Percentiles rank a stretch among this genome's conserved stretches.
Conservation (phyloP, 2,113 vertebrate species). For the Phalacrocorax pelagicus region DNA sequence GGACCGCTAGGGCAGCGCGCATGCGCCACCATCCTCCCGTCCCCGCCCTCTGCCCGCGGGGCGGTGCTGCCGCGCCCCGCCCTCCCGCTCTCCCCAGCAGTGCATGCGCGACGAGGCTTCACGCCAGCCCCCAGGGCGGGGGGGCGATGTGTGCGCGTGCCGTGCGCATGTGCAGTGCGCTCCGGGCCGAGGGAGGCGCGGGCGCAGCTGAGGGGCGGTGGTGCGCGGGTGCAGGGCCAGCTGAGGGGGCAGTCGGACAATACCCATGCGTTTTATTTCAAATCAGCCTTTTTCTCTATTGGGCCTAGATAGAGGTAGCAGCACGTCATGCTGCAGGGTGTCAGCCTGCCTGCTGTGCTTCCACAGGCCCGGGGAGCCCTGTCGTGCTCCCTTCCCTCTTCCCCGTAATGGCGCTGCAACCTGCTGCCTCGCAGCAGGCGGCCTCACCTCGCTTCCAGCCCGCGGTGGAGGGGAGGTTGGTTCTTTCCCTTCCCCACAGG, state of each 20-base stretch:
- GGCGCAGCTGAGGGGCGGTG: background rate
- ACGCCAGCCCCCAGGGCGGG: too few relatives aligned
- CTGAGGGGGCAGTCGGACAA: rapidly evolving
- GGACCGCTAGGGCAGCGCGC: too few relatives aligned
- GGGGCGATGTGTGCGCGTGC: too few relatives aligned
- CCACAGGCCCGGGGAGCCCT: background rate
- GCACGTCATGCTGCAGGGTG: too few relatives aligned
- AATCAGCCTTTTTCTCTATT: rapidly evolving
- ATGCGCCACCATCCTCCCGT: too few relatives aligned
- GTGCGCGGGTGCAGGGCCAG: rapidly evolving
- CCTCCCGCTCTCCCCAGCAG: too few relatives aligned
- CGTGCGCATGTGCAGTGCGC: background rate
- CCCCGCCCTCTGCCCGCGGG: too few relatives aligned
- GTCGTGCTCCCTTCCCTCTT: background rate
- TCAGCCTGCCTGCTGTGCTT: rapidly evolving
- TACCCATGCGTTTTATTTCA: rapidly evolving
- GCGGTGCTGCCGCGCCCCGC: too few relatives aligned
- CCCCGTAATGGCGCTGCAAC: rapidly evolving
- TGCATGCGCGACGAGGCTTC: background rate
- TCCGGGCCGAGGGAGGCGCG: rapidly evolving
- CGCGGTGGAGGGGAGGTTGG: background rate
- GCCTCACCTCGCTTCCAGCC: background rate
- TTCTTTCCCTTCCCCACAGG: rapidly evolving
- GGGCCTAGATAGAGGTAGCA: rapidly evolving
- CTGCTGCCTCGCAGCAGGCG: rapidly evolving